Percentiles rank a stretch among this genome's conserved stretches.
These are phyloP conservation scores for Crioceris asparagi DNA, from an alignment of 2,888 invertebrate species.

Conservation along the genomic window DNA sequence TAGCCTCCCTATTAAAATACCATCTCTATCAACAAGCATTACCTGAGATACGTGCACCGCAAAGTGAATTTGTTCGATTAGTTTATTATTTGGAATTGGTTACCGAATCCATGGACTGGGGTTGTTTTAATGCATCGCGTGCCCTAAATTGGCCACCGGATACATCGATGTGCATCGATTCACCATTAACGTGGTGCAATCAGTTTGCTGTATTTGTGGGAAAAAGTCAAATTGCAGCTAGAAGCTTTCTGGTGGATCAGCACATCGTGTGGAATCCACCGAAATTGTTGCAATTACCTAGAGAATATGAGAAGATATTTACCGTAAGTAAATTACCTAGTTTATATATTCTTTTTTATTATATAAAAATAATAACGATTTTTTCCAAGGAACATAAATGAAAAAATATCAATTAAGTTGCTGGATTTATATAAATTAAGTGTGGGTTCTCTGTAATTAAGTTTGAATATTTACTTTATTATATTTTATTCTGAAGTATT, in stretches of 20 bases:
- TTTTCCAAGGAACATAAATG: too few relatives aligned
- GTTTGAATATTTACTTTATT: too few relatives aligned
- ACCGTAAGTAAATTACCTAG: slow-evolving; percentile 57
- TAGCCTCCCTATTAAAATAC: slow-evolving; percentile 61
- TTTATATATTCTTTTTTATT: too few relatives aligned
- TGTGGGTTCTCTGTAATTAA: too few relatives aligned
- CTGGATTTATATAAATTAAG: too few relatives aligned
- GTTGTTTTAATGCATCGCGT: slow-evolving; percentile 52
- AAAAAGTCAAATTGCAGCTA: slow-evolving; percentile 48
- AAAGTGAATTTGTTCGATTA: slow-evolving; percentile 66
- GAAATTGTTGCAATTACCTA: slow-evolving; percentile 71
- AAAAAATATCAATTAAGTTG: too few relatives aligned
- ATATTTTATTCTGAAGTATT: too few relatives aligned
- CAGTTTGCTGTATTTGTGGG: slow-evolving; percentile 50
- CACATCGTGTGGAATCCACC: slow-evolving; percentile 75
- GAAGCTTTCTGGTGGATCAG: slow-evolving; percentile 60
- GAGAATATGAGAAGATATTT: slow-evolving; percentile 85
- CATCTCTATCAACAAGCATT: slow-evolving; percentile 72
- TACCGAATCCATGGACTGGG: slow-evolving; percentile 55
- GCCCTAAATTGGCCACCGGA: slow-evolving; percentile 49
- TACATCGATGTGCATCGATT: slow-evolving; percentile 38
- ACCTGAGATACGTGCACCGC: slow-evolving; percentile 52
- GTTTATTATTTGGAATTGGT: slow-evolving; percentile 70
- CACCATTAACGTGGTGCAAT: slow-evolving; percentile 57
- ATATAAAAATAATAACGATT: too few relatives aligned